Evolutionary conservation across 2,888 invertebrate genomes (phyloP).

Genomic region (Cotesia congregata): DNA sequence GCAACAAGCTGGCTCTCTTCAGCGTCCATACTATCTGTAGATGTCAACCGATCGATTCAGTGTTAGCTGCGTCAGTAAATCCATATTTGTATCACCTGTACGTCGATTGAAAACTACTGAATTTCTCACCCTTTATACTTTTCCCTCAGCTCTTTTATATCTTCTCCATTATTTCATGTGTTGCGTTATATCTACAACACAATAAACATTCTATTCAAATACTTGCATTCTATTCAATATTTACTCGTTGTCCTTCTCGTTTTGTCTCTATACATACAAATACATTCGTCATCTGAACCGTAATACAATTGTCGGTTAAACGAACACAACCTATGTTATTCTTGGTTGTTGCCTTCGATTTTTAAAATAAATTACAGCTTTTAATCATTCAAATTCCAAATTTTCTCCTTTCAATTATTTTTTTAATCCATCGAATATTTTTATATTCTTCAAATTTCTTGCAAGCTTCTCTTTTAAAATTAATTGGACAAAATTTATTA

Average conservation of each 20-base stretch:
- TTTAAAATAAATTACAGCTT: no score
- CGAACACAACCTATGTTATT: not conserved
- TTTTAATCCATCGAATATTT: not conserved
- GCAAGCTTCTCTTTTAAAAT: no score
- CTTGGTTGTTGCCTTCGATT: not conserved
- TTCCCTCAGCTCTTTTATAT: constrained; percentile 26
- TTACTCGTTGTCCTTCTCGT: not conserved
- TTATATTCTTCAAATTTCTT: no score
- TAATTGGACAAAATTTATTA: no score
- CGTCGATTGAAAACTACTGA: constrained; percentile 41
- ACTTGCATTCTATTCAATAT: not conserved
- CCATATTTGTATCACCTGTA: constrained; percentile 44
- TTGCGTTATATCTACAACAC: not conserved
- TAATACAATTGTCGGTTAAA: not conserved
- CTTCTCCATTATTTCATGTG: not conserved
- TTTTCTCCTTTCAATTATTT: not conserved
- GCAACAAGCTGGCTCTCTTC: constrained; percentile 47
- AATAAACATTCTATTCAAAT: not conserved
- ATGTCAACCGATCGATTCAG: constrained; percentile 33
- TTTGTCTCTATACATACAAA: not conserved
- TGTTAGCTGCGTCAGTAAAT: constrained; percentile 43
- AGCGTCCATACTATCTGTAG: not conserved
- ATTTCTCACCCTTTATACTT: constrained; percentile 13
- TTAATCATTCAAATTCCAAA: no score
- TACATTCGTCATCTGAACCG: not conserved